These are phyloP conservation scores for Cheilosia pagana DNA, from an alignment of 2,888 invertebrate genomes.

Conservation along the genomic window DNA sequence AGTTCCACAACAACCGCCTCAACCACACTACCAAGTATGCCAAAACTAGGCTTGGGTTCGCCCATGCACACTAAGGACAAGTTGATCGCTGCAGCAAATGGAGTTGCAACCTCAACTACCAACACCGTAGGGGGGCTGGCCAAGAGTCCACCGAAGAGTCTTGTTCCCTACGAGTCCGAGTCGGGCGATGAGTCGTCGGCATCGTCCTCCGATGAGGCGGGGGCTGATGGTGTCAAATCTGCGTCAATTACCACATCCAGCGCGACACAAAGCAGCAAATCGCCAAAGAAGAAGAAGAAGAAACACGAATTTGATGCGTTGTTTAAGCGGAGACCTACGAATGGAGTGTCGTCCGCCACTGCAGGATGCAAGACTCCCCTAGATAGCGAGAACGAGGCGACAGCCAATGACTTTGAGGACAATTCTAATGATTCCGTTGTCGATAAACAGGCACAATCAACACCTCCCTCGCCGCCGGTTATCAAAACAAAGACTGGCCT, in stretches of 20 bases:
- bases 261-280: slow-evolving; percentile 57
- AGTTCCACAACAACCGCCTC: slow-evolving; percentile 77
- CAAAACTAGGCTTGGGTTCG: slow-evolving; percentile 78
- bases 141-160: slow-evolving; percentile 80
- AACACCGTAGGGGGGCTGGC: slow-evolving; percentile 53
- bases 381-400: slow-evolving; percentile 65
- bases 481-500: slow-evolving; percentile 82
- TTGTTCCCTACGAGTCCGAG: slow-evolving; percentile 87
- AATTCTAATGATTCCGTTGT: slow-evolving; percentile 47
- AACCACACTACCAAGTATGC: slow-evolving; percentile 83
- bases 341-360: slow-evolving; percentile 22
- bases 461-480: slow-evolving; percentile 82
- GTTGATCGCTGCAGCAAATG: slow-evolving; percentile 15
- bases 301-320: slow-evolving; percentile 59
- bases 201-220: slow-evolving; percentile 76
- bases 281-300: slow-evolving; percentile 70
- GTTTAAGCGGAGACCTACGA: slow-evolving; percentile 55
- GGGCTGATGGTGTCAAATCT: slow-evolving; percentile 60
- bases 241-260: slow-evolving; percentile 72
- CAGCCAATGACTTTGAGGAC: slow-evolving; percentile 59
- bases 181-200: slow-evolving; percentile 82
- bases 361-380: slow-evolving; percentile 59
- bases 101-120: slow-evolving; percentile 40
- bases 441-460: slow-evolving; percentile 77
- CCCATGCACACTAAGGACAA: slow-evolving; percentile 66